Evolutionary conservation across 2,888 invertebrate species (phyloP).

Genomic region (Clitarchus hookeri): DNA sequence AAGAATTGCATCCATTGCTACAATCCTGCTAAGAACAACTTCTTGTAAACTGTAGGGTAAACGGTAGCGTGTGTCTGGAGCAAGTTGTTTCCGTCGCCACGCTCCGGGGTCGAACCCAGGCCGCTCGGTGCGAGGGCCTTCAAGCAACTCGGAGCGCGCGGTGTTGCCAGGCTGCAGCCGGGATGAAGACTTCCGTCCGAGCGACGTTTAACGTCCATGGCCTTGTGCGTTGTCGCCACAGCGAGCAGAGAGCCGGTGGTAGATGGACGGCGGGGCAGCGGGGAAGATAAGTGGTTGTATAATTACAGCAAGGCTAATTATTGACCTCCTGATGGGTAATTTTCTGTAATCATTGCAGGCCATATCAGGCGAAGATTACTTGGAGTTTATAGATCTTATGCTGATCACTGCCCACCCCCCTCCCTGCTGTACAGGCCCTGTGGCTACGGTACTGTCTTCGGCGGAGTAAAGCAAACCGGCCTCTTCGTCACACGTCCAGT

Average conservation of each 20-base stretch:
- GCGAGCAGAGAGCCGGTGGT: neutral
- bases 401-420: slow-evolving; percentile 18
- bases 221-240: neutral
- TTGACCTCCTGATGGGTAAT: slow-evolving; percentile 41
- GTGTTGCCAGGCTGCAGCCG: neutral
- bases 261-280: neutral
- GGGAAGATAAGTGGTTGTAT: slow-evolving; percentile 27
- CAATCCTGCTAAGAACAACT: too few species aligned
- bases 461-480: neutral
- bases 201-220: neutral
- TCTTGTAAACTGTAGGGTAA: too few species aligned
- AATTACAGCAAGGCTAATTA: slow-evolving; percentile 41
- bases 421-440: too few species aligned
- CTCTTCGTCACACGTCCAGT: neutral
- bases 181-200: neutral
- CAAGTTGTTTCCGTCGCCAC: too few species aligned
- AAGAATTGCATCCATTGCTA: too few species aligned
- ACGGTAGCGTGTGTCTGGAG: too few species aligned
- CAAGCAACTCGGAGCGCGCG: neutral
- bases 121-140: too few species aligned
- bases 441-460: neutral
- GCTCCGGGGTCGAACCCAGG: too few species aligned
- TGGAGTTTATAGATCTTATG: neutral
- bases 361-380: slow-evolving; percentile 14
- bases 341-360: slow-evolving; percentile 35